These are phyloP conservation scores for Dasypogon diadema DNA, from an alignment of 2,888 invertebrate genomes.

Conservation along the genomic window DNA sequence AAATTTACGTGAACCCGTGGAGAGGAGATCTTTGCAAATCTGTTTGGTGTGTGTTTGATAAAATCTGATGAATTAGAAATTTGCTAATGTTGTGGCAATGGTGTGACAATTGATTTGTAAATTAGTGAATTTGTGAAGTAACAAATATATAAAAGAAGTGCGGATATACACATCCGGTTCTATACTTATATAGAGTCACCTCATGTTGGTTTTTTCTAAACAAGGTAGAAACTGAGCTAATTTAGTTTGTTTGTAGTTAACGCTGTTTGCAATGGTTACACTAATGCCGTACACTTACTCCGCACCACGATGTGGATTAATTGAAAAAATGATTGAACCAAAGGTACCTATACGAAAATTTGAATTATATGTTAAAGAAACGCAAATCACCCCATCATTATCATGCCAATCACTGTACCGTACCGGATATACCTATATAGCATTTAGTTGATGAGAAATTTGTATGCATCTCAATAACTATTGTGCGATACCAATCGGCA, in stretches of 20 bases:
- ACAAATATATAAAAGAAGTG: conserved; percentile 6
- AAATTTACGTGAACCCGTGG: no score
- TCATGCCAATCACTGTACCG: no score
- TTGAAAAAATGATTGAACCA: conserved; percentile 69
- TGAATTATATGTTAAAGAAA: neutral
- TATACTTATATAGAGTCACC: neutral
- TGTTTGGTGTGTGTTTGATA: neutral
- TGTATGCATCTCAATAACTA: no score
- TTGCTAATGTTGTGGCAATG: neutral
- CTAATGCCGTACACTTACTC: conserved; percentile 69
- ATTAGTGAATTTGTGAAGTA: conserved; percentile 27
- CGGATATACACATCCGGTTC: conserved; percentile 21
- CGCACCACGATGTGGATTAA: conserved; percentile 69
- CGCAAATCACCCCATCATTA: neutral
- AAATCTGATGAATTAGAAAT: neutral
- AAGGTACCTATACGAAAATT: conserved; percentile 62
- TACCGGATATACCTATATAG: no score
- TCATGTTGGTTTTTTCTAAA: conserved; percentile 12
- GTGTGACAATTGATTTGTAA: conserved; percentile 27
- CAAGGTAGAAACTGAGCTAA: conserved; percentile 44
- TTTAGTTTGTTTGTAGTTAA: conserved; percentile 40
- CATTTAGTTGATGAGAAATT: no score
- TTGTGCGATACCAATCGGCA: no score
- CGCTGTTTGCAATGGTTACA: conserved; percentile 66
- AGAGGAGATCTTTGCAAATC: neutral